Conservation (phyloP, 2,888 invertebrate genomes). For the Synergus itoensis region DNA sequence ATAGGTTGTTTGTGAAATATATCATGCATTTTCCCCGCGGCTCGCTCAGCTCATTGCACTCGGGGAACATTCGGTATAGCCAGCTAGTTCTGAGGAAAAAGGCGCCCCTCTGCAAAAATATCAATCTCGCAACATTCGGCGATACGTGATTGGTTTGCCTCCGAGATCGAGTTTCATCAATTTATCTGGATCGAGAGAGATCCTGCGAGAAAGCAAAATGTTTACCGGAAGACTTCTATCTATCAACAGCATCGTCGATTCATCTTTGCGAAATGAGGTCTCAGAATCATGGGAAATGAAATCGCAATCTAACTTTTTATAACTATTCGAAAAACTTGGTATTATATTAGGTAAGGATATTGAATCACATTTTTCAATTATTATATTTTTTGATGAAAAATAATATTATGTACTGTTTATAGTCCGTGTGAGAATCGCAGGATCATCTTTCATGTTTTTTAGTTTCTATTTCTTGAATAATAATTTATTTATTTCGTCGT, state of each 20-base stretch:
- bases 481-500: not conserved
- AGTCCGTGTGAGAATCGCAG: too few species aligned
- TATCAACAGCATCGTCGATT: constrained; percentile 49
- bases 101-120: constrained; percentile 35
- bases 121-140: constrained; percentile 32
- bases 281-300: constrained; percentile 3
- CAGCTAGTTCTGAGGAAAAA: not conserved
- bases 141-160: constrained; percentile 36
- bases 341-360: not conserved
- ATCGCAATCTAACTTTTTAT: constrained; percentile 19
- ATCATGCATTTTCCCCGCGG: constrained; percentile 24
- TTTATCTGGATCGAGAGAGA: constrained; percentile 30
- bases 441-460: not conserved
- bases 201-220: constrained; percentile 47
- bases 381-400: not conserved
- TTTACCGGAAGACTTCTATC: constrained; percentile 48
- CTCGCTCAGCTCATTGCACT: constrained; percentile 39
- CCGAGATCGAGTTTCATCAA: constrained; percentile 34
- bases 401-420: not conserved
- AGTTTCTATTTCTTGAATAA: not conserved
- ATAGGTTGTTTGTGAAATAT: constrained; percentile 28
- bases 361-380: not conserved
- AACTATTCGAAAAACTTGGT: not conserved
- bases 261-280: constrained; percentile 42
- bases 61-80: not conserved